Conservation (phyloP, 1,140 invertebrate genomes). For the Calliopsis andreniformis region DNA sequence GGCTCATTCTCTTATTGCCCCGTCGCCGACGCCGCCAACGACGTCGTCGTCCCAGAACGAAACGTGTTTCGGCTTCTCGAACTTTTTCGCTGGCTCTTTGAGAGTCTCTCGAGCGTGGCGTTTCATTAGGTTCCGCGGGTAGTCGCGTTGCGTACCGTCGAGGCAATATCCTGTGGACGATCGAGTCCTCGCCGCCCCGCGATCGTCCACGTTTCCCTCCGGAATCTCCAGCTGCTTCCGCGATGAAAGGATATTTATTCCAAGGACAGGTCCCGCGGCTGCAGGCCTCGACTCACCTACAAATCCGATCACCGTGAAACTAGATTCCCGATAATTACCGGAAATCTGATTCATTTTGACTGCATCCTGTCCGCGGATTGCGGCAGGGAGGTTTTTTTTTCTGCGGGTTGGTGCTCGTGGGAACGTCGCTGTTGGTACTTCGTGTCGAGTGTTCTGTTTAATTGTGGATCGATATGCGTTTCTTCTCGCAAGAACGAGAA, state of each 20-base stretch:
- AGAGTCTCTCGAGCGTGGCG: constrained; percentile 18
- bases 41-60: neutral
- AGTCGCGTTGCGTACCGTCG: neutral
- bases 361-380: neutral
- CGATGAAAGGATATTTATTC: constrained; percentile 10
- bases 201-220: neutral
- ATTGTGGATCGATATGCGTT: too few relatives aligned
- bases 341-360: constrained; percentile 45
- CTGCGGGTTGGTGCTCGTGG: too few relatives aligned
- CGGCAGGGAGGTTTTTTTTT: neutral
- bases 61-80: constrained; percentile 25
- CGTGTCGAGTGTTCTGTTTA: too few relatives aligned
- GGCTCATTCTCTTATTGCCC: constrained; percentile 15
- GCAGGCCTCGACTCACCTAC: constrained; percentile 28
- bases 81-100: constrained; percentile 30
- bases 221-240: neutral
- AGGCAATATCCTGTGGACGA: neutral
- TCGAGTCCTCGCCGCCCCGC: too few relatives aligned
- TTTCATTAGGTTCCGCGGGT: constrained; percentile 28
- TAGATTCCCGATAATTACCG: constrained; percentile 53
- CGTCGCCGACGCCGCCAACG: neutral
- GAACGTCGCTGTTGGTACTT: too few relatives aligned
- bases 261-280: neutral
- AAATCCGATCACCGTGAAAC: constrained; percentile 21
- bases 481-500: too few relatives aligned